phyloP scores from a whole-genome alignment of 1,140 invertebrate genomes.

The Atta cephalotes region DNA sequence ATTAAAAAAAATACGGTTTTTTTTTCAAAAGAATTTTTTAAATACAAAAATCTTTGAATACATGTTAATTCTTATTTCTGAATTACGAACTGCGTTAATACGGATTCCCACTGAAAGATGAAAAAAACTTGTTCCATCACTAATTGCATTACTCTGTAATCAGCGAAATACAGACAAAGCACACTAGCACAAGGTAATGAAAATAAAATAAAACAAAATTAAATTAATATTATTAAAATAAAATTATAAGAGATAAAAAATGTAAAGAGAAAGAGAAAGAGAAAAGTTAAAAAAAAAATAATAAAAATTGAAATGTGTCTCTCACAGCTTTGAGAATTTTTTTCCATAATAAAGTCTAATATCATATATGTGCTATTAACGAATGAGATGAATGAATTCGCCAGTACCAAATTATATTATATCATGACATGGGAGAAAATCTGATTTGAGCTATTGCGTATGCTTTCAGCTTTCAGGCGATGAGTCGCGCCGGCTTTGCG shows the following conservation, averaged over 20 bases:
- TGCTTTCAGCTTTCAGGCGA: slow-evolving; percentile 90
- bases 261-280: not conserved
- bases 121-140: slow-evolving; percentile 13
- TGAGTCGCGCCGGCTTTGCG: slow-evolving; percentile 90
- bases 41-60: not conserved
- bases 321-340: not conserved
- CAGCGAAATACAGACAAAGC: slow-evolving; percentile 37
- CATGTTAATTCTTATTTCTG: not conserved
- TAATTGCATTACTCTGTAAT: slow-evolving; percentile 58
- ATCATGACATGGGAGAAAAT: slow-evolving; percentile 35
- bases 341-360: not conserved
- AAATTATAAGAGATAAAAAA: not conserved
- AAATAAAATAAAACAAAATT: slow-evolving; percentile 8
- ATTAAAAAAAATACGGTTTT: not conserved
- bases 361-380: slow-evolving; percentile 26
- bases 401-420: slow-evolving; percentile 25
- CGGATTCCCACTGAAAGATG: not conserved
- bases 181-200: not conserved
- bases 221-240: slow-evolving; percentile 20
- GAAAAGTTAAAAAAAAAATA: not conserved
- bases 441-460: slow-evolving; percentile 37
- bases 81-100: slow-evolving; percentile 24
- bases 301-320: not conserved
- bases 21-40: not conserved
- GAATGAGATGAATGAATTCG: slow-evolving; percentile 33